Conservation (phyloP, 2,797 vertebrate species). For the Centropyge bicolor region DNA sequence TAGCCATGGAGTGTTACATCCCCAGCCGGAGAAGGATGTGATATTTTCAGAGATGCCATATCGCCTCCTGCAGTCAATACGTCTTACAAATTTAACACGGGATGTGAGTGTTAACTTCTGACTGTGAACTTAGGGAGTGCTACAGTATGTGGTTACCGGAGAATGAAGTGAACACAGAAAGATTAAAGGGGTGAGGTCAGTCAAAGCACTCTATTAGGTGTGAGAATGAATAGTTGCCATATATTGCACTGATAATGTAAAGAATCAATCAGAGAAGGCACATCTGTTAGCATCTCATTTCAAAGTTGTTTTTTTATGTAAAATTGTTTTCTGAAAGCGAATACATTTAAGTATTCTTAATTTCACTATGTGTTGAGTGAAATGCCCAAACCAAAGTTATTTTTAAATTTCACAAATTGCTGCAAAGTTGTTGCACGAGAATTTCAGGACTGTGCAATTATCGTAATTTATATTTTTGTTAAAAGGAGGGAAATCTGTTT, state of each 20-base stretch:
- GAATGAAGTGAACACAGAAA: constrained; percentile 28
- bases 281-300: constrained; percentile 28
- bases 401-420: constrained; percentile 23
- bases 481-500: background rate
- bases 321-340: constrained; percentile 7
- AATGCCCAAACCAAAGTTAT: constrained; percentile 50
- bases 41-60: constrained; percentile 70
- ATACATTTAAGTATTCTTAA: constrained; percentile 15
- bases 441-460: background rate
- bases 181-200: background rate
- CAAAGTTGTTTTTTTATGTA: background rate
- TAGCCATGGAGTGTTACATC: constrained; percentile 63
- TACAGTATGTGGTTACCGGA: constrained; percentile 15
- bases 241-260: constrained; percentile 64
- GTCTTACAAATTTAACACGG: constrained; percentile 57
- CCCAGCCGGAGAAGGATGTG: constrained; percentile 47
- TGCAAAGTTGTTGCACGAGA: constrained; percentile 24
- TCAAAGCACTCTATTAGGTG: constrained; percentile 20
- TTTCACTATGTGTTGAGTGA: constrained; percentile 31
- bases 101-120: constrained; percentile 53
- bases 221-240: constrained; percentile 13
- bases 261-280: constrained; percentile 34
- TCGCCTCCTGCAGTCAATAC: constrained; percentile 62
- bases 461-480: background rate
- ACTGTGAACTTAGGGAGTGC: constrained; percentile 37